A percentile compares a stretch with the other conserved stretches of the same genome.
phyloP scores from a whole-genome alignment of 2,888 invertebrate species.

The Alitta virens region DNA sequence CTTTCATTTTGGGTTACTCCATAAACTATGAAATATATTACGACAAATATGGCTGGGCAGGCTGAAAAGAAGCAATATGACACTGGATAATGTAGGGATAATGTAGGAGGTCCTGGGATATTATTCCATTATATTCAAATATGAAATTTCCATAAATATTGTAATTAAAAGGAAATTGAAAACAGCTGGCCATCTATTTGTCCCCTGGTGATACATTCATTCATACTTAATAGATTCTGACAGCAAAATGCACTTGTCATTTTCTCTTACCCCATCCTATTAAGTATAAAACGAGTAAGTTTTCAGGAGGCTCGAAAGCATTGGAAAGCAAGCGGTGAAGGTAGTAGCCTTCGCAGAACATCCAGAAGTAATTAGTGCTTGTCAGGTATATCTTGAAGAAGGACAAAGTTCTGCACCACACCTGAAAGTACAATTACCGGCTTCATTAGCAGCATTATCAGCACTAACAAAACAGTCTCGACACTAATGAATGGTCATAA shows the following conservation, averaged over 20 bases:
- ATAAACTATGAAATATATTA: too few relatives aligned
- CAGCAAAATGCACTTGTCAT: too few relatives aligned
- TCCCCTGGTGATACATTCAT: too few relatives aligned
- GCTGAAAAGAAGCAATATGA: too few relatives aligned
- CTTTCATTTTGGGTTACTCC: too few relatives aligned
- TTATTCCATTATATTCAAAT: not conserved
- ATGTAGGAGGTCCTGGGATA: not conserved
- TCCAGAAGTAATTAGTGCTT: conserved; percentile 49
- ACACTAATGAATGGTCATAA: not conserved
- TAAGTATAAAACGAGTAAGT: conserved; percentile 38
- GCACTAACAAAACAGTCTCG: not conserved
- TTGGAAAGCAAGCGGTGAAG: conserved; percentile 48
- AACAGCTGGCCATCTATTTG: too few relatives aligned
- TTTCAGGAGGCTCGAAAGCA: conserved; percentile 48
- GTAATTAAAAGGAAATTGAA: too few relatives aligned
- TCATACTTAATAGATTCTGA: too few relatives aligned
- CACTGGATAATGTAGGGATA: too few relatives aligned
- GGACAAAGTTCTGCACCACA: conserved; percentile 29
- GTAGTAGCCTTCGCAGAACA: conserved; percentile 54
- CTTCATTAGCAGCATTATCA: not conserved
- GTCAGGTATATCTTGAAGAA: conserved; percentile 26
- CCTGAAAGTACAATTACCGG: conserved; percentile 9
- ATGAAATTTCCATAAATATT: too few relatives aligned
- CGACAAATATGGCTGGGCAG: too few relatives aligned
- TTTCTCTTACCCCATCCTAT: conserved; percentile 53